These are phyloP conservation scores for Saccopteryx bilineata DNA, from an alignment of 2,113 vertebrate species.

Conservation along the genomic window DNA sequence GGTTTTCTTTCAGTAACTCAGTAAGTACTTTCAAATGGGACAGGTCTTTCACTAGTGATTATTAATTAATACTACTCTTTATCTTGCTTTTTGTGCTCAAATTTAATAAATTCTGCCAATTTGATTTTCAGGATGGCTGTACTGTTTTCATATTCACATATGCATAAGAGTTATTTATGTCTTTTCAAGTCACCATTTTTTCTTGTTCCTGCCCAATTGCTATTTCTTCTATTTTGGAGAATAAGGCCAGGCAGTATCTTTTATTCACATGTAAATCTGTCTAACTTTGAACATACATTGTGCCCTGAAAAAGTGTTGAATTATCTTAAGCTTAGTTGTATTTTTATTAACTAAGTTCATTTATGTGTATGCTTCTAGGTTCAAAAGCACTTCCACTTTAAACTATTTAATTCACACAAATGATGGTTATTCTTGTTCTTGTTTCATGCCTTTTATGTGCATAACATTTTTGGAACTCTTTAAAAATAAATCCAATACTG, in stretches of 20 bases:
- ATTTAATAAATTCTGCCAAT: background rate
- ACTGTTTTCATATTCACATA: no score
- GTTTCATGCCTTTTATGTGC: background rate
- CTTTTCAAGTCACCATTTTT: background rate
- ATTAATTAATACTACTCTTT: slow-evolving; percentile 32
- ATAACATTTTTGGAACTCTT: background rate
- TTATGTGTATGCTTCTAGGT: background rate
- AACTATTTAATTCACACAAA: background rate
- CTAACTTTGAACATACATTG: background rate
- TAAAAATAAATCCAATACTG: background rate
- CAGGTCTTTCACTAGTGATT: slow-evolving; percentile 14
- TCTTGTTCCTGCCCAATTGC: background rate
- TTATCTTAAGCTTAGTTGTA: background rate
- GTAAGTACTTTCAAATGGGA: slow-evolving; percentile 55
- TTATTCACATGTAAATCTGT: background rate
- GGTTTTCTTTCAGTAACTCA: slow-evolving; percentile 56
- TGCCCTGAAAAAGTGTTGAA: background rate
- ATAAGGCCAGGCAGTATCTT: background rate
- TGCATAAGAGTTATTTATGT: background rate
- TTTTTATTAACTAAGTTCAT: background rate
- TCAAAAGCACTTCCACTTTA: background rate
- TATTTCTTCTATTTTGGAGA: background rate
- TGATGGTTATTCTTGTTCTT: background rate
- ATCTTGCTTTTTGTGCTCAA: background rate
- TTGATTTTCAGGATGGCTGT: no score